Evolutionary conservation across 2,888 invertebrate genomes (phyloP).

Genomic region (Cactoblastis cactorum): DNA sequence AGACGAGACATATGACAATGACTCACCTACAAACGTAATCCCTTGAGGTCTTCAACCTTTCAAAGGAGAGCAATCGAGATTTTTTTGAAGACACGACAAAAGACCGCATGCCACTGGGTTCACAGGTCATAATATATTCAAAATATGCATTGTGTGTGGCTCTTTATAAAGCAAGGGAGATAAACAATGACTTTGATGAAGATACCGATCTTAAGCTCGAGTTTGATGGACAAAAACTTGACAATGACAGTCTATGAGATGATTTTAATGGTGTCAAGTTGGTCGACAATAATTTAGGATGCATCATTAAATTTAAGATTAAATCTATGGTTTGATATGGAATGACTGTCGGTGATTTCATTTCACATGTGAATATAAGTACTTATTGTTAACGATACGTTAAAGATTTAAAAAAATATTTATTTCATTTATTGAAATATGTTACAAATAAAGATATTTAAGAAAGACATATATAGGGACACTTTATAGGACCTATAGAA

Average conservation of each 20-base stretch:
- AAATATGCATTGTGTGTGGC: constrained; percentile 69
- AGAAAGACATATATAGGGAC: too few species aligned
- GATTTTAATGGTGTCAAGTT: constrained; percentile 31
- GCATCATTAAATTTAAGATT: constrained; percentile 68
- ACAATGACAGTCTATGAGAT: constrained; percentile 41
- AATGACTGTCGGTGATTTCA: constrained; percentile 4
- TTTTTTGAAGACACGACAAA: constrained; percentile 35
- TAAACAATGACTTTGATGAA: constrained; percentile 62
- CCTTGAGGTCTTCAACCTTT: constrained; percentile 46
- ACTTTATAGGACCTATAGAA: too few species aligned
- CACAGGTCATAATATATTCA: constrained; percentile 72
- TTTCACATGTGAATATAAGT: constrained; percentile 16
- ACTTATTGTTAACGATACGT: constrained; percentile 9
- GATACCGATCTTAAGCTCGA: constrained; percentile 43
- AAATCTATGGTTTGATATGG: constrained; percentile 36
- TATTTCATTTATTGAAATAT: background rate
- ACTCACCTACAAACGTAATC: constrained; percentile 54
- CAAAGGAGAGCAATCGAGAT: constrained; percentile 36
- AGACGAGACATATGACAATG: constrained; percentile 42
- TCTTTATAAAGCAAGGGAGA: constrained; percentile 41
- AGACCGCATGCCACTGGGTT: constrained; percentile 42
- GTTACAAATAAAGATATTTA: too few species aligned
- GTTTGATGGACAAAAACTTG: constrained; percentile 41
- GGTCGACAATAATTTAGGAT: constrained; percentile 56
- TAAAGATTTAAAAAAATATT: background rate